Conservation (phyloP, 2,797 vertebrate species). For the Poecilia velifera region DNA sequence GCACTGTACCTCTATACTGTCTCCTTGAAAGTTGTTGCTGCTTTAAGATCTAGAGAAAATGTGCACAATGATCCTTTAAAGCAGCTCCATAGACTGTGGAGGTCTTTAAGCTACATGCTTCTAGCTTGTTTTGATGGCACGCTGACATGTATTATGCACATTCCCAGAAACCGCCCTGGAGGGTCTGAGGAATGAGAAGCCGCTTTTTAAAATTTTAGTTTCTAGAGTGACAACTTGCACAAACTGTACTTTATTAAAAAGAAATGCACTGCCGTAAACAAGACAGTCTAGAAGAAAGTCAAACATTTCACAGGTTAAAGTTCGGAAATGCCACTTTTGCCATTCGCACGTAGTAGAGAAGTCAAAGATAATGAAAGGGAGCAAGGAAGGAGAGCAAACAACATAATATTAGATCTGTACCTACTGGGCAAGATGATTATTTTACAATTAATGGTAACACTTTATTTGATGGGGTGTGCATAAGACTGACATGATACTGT, state of each 20-base stretch:
- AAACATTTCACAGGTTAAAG: background rate
- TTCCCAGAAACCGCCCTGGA: background rate
- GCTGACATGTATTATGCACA: slow-evolving; percentile 5
- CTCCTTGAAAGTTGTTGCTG: background rate
- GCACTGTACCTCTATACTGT: background rate
- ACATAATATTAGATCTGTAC: background rate
- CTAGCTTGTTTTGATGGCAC: background rate
- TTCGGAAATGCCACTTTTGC: background rate
- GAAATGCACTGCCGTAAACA: background rate
- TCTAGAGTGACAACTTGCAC: background rate
- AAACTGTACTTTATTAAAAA: background rate
- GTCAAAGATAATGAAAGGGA: background rate
- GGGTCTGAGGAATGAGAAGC: background rate
- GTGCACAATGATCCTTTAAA: background rate
- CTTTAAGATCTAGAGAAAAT: background rate
- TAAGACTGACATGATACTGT: too few species aligned
- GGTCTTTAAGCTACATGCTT: background rate
- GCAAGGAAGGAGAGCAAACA: background rate
- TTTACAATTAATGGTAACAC: background rate
- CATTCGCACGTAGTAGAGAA: background rate
- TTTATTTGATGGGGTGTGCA: too few species aligned
- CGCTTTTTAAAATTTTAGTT: background rate
- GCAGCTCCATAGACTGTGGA: background rate
- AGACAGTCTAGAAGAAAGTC: background rate
- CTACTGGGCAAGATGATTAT: background rate